These are phyloP conservation scores for Neogobius melanostomus DNA, from an alignment of 2,113 vertebrate genomes.

Conservation along the genomic window DNA sequence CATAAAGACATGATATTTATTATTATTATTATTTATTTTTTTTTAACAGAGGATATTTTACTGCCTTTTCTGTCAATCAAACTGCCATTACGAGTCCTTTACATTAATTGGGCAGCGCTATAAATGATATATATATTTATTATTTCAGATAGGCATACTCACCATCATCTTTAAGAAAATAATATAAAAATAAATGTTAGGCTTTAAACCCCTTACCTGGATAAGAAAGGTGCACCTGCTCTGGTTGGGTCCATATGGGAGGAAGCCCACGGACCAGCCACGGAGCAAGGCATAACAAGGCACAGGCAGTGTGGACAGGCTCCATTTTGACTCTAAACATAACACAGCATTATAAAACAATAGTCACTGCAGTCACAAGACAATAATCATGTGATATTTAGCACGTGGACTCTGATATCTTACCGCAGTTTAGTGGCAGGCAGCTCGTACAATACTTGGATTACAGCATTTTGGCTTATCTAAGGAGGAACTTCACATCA, in stretches of 20 bases:
- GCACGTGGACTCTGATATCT: neutral
- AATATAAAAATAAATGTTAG: neutral
- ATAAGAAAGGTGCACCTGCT: slow-evolving; percentile 79
- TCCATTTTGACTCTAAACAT: slow-evolving; percentile 43
- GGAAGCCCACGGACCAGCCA: slow-evolving; percentile 53
- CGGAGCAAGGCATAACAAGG: slow-evolving; percentile 45
- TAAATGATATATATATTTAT: too few relatives aligned
- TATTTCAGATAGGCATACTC: too few relatives aligned
- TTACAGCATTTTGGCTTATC: slow-evolving; percentile 3
- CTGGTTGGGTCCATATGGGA: slow-evolving; percentile 72
- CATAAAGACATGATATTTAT: too few relatives aligned
- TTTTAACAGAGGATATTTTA: too few relatives aligned
- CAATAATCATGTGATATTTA: slow-evolving; percentile 40
- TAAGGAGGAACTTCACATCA: slow-evolving; percentile 25
- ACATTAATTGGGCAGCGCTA: too few relatives aligned
- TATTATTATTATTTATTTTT: too few relatives aligned
- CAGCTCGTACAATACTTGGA: slow-evolving; percentile 7
- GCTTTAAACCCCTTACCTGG: slow-evolving; percentile 58
- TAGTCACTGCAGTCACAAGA: slow-evolving; percentile 32
- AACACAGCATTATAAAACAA: slow-evolving; percentile 7
- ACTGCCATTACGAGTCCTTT: too few relatives aligned
- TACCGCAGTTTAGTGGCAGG: slow-evolving; percentile 1
- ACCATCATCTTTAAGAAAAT: slow-evolving; percentile 4
- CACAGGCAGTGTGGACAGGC: slow-evolving; percentile 21
- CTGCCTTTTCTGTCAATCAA: too few relatives aligned